phyloP scores from a whole-genome alignment of 1,140 invertebrate species.

The Cyclina sinensis region DNA sequence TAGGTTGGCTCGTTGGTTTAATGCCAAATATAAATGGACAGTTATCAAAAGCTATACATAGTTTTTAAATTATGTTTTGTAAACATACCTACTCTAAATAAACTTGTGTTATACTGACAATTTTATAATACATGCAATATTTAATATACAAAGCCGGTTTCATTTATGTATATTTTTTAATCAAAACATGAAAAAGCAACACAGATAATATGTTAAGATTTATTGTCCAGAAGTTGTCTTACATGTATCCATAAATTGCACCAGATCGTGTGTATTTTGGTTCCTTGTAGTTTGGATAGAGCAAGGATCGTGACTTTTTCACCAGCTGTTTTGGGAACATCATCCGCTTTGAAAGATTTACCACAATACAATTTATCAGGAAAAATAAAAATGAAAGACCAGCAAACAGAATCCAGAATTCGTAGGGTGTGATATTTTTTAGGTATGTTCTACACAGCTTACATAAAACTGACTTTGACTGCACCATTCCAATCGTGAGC shows the following conservation, averaged over 20 bases:
- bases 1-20: no score
- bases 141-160: no score
- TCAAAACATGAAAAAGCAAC: no score
- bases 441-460: neutral
- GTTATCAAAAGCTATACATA: no score
- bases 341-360: neutral
- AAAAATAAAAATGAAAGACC: conserved; percentile 17
- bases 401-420: conserved; percentile 48
- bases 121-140: no score
- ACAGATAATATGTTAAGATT: no score
- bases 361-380: conserved; percentile 37
- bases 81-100: no score
- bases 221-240: neutral
- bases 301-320: neutral
- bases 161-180: no score
- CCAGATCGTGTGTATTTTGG: conserved; percentile 64
- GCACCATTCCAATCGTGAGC: conserved; percentile 37
- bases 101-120: no score
- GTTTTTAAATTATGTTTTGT: no score
- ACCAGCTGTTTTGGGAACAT: neutral
- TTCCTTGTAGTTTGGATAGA: neutral
- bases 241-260: conserved; percentile 47
- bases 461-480: conserved; percentile 43
- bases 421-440: neutral
- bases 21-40: no score